These are phyloP conservation scores for Agrenia bidenticulata DNA, from an alignment of 2,888 invertebrate species.

Conservation along the genomic window DNA sequence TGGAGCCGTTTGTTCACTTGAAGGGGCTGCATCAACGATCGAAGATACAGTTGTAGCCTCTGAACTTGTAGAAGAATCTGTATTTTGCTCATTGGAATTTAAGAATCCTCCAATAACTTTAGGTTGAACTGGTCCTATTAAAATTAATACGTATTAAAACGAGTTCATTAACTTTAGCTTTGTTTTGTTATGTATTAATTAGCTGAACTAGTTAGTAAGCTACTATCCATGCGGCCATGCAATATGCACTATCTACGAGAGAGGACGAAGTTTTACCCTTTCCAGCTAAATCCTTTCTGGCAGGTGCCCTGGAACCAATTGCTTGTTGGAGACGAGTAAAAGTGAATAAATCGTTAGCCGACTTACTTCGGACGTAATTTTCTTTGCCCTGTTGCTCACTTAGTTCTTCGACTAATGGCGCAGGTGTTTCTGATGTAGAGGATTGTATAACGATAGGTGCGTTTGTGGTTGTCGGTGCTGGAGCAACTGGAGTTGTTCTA, in stretches of 20 bases:
- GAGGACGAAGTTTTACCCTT: too few species aligned
- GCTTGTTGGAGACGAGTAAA: conserved; percentile 52
- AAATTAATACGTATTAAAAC: not conserved
- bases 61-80: conserved; percentile 33
- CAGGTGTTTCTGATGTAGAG: not conserved
- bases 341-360: conserved; percentile 51
- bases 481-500: not conserved
- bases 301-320: conserved; percentile 48
- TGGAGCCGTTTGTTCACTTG: conserved; percentile 16
- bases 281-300: conserved; percentile 22
- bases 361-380: conserved; percentile 47
- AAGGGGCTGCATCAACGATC: not conserved
- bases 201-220: too few species aligned
- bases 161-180: too few species aligned
- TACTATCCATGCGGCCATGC: too few species aligned
- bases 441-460: too few species aligned
- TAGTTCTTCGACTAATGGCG: not conserved
- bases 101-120: not conserved
- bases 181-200: too few species aligned
- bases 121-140: not conserved
- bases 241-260: too few species aligned
- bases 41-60: conserved; percentile 24
- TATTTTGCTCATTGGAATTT: conserved; percentile 26
- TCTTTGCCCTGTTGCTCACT: conserved; percentile 38
- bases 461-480: too few species aligned